Base-by-base conservation (phyloP, 2,888 invertebrate genomes). In the Eustalomyia histrio region DNA sequence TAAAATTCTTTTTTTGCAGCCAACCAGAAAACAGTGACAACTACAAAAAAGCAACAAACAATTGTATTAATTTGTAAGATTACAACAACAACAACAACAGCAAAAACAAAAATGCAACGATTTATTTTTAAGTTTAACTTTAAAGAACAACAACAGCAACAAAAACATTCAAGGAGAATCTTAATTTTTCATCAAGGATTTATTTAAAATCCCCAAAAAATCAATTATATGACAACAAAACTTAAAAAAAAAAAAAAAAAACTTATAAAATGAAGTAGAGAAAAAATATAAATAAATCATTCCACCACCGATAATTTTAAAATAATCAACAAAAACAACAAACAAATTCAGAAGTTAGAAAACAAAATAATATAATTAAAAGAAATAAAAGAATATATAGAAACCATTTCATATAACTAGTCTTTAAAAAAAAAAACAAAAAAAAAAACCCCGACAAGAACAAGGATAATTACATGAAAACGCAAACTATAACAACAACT, bases 221-320 rank as follows among this genome's bases (percentile, higher is more conserved):
- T 6, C 0, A 57, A n/a, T n/a, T n/a, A n/a, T n/a, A n/a, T n/a
- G 1, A 55, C 35, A 33, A 72, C 60, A 39, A 74, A 39, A 47
- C 3, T 47, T 14, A n/a, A 47, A 47, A 47, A 47, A 17, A n/a
- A n/a, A 33, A 4, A 24, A 61, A 17, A 65, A 71, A 18, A 50
- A n/a, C n/a, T n/a, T n/a, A n/a, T n/a, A n/a, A n/a, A n/a, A n/a
- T n/a, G n/a, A n/a, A 50, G 17, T 17, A 53, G 55, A 61, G 16
- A 76, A 68, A 55, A 63, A 61, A 79, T 53, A 60, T 52, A 63
- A 72, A 74, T 47, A 80, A 83, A 85, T 83, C 84, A 84, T 85
- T 85, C 84, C 85, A 85, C 84, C 85, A 85, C 82, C 83, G 83
- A 84, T 83, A 68, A 78, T 78, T 81, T 81, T 39, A 55, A 65